Evolutionary conservation across 2,113 vertebrate genomes (phyloP).

Genomic region (Podilymbus podiceps): DNA sequence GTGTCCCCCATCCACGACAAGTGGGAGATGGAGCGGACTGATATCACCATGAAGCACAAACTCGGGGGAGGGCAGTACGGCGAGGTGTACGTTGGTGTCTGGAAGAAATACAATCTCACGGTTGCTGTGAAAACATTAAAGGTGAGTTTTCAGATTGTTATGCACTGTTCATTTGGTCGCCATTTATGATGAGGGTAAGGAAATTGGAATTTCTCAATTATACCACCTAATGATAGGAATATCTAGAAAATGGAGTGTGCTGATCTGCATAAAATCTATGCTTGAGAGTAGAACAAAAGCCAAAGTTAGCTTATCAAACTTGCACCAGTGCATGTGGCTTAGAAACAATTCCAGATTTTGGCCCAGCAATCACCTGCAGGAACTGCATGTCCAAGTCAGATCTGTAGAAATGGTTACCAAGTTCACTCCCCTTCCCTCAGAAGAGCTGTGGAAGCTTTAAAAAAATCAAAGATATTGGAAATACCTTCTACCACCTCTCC

Average conservation of each 20-base stretch:
- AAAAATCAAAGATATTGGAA: not conserved
- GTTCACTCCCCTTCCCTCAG: not conserved
- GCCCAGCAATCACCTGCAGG: not conserved
- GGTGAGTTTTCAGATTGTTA: slow-evolving; percentile 69
- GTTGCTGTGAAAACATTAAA: slow-evolving; percentile 98
- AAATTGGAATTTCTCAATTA: not conserved
- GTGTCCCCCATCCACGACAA: slow-evolving; percentile 99
- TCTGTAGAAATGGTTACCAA: not conserved
- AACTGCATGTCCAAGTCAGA: not conserved
- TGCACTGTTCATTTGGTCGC: not conserved
- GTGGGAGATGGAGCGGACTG: slow-evolving; percentile 99
- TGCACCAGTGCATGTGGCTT: not conserved
- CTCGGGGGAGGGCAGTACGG: slow-evolving; percentile 97
- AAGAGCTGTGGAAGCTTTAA: not conserved
- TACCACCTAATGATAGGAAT: not conserved
- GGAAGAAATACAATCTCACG: slow-evolving; percentile 98
- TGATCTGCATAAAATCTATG: not conserved
- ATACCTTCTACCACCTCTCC: not conserved
- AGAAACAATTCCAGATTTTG: not conserved
- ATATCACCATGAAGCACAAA: slow-evolving; percentile 99
- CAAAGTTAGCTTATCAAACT: not conserved
- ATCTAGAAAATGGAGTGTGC: not conserved
- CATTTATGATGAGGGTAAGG: not conserved
- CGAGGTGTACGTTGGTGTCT: slow-evolving; percentile 96
- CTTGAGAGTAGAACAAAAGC: not conserved